Base-by-base conservation (phyloP, 1,140 invertebrate species). In the Anastrepha obliqua region DNA sequence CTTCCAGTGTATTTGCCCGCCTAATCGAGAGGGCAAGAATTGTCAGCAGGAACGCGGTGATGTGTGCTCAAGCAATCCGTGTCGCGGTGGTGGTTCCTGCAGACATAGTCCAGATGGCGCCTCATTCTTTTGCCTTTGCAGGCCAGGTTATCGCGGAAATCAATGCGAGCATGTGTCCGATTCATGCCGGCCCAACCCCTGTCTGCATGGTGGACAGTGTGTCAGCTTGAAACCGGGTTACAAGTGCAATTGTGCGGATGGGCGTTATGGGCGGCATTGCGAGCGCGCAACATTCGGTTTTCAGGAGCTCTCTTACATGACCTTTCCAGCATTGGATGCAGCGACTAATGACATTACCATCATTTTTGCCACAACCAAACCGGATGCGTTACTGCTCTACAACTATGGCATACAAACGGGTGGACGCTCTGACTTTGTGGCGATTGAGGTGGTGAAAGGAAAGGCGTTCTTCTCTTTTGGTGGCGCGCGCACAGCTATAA, bases 271-370 rank as follows among this genome's bases (percentile, higher is more conserved):
- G 11, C 94, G 96, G 39, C 97, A 97, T 90, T 99, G 98, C 93
- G 97, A 99, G 93, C 96, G 96, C 88, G 96, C 97, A 0, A 98
- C 97, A 9, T 98, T 96, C 92, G 98, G 98, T 20, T 99, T 99
- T 92, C 95, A 96, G 86, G 97, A 97, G 90, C 94, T 98, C 0
- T 99, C 98, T 0, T 99, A 96, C 92, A 98, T 98, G 96, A 95
- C 96, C 15, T 99, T 98, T 93, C 96, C 96, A 4, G 94, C 97
- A 0, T 91, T 99, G 65, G 97, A 98, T 90, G 95, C 97, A 1
- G 97, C 96, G 78, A 98, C 97, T 2, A 98, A 98, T 92, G 97
- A 98, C 89, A 98, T 98, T 85, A 97, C 97, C 0, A 96, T 99
- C 47, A 96, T 97, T 39, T 98, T 99, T 93, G 97, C 98, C 13